phyloP scores from a whole-genome alignment of 2,888 invertebrate genomes.

The Nephrotoma guestfalica region DNA sequence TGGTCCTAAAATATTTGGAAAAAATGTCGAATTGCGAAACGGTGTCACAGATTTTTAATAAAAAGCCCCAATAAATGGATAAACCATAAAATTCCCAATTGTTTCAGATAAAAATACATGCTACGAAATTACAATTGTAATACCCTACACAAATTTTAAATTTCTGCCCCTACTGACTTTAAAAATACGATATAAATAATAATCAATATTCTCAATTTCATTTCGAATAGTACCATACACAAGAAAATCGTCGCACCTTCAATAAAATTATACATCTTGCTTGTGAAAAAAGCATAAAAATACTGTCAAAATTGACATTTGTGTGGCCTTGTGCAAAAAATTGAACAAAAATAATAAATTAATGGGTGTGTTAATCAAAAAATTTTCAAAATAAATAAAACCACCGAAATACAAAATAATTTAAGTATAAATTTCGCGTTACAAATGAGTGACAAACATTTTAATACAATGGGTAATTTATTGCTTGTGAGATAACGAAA shows the following conservation, averaged over 20 bases:
- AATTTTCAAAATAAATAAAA: not conserved
- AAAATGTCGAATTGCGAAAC: no score
- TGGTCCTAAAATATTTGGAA: no score
- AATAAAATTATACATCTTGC: not conserved
- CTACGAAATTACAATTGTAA: no score
- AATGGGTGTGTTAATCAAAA: not conserved
- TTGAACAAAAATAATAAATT: not conserved
- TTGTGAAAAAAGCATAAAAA: not conserved
- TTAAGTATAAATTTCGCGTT: not conserved
- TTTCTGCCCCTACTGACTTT: not conserved
- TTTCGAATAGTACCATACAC: not conserved
- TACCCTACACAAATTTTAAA: not conserved
- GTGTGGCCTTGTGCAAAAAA: conserved; percentile 2
- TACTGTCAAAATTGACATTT: not conserved
- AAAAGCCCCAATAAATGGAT: no score
- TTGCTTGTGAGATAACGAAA: not conserved
- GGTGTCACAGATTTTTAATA: no score
- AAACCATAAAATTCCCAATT: no score
- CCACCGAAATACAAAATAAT: not conserved
- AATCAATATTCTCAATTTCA: not conserved
- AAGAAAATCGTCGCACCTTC: not conserved
- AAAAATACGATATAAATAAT: not conserved
- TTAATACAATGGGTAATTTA: not conserved
- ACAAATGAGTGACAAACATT: not conserved
- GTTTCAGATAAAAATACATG: no score